phyloP scores from a whole-genome alignment of 2,797 vertebrate species.

The Falco naumanni region DNA sequence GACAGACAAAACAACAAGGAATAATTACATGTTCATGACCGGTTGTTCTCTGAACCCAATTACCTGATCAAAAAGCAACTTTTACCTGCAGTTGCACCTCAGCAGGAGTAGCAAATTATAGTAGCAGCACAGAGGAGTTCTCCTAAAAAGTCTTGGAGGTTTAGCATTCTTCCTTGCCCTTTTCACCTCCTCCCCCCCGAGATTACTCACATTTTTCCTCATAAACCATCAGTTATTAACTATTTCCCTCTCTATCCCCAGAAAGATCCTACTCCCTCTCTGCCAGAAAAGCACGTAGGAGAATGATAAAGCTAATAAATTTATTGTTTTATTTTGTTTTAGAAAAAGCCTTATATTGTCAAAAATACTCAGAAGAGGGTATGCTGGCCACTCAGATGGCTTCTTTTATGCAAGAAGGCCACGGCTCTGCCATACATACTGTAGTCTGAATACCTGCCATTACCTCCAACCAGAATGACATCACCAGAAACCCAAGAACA shows the following conservation, averaged over 20 bases:
- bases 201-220: neutral
- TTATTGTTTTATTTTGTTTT: neutral
- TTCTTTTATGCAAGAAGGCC: neutral
- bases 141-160: neutral
- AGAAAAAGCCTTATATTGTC: neutral
- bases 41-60: constrained; percentile 17
- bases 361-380: neutral
- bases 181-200: neutral
- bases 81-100: neutral
- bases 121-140: neutral
- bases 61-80: constrained; percentile 34
- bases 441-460: neutral
- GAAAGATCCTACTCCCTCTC: neutral
- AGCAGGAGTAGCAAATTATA: neutral
- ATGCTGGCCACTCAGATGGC: neutral
- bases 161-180: neutral
- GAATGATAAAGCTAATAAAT: rapidly evolving
- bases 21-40: constrained; percentile 42
- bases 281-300: neutral
- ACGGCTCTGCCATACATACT: neutral
- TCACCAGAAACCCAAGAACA: neutral
- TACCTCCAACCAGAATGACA: neutral
- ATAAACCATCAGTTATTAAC: neutral
- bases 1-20: neutral
- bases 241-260: neutral